A percentile compares a stretch with the other conserved stretches of the same genome.
Evolutionary conservation across 2,888 invertebrate genomes (phyloP).

Genomic region (Mythimna impura): DNA sequence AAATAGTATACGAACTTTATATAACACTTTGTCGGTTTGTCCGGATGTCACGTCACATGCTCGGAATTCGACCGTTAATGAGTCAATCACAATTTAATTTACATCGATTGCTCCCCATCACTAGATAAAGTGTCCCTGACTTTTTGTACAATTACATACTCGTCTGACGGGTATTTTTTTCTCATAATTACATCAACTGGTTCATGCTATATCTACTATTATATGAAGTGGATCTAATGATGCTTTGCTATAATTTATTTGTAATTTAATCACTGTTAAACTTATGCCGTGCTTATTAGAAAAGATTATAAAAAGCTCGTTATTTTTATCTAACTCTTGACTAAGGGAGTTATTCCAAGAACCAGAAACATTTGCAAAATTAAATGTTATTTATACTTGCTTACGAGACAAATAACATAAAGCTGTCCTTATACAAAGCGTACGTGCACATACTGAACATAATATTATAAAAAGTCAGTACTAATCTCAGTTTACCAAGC

Average conservation of each 20-base stretch:
- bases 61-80: constrained; percentile 54
- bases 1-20: constrained; percentile 11
- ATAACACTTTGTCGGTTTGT: constrained; percentile 17
- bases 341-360: neutral
- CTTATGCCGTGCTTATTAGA: constrained; percentile 9
- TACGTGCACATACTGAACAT: constrained; percentile 52
- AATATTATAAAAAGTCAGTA: constrained; percentile 66
- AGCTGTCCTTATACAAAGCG: constrained; percentile 41
- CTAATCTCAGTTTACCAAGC: constrained; percentile 69
- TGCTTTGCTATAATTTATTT: constrained; percentile 51
- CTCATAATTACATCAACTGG: constrained; percentile 66
- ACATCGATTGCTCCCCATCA: constrained; percentile 67
- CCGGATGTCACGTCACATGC: constrained; percentile 39
- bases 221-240: constrained; percentile 55
- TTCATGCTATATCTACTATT: constrained; percentile 60
- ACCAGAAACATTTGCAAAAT: constrained; percentile 26
- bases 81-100: constrained; percentile 62
- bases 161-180: constrained; percentile 67
- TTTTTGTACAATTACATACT: constrained; percentile 68
- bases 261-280: constrained; percentile 35
- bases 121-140: constrained; percentile 66
- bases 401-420: constrained; percentile 48
- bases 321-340: constrained; percentile 11
- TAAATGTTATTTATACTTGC: constrained; percentile 43
- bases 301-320: constrained; percentile 6